Evolutionary conservation across 2,888 invertebrate genomes (phyloP).

Genomic region (Aplocera efformata): DNA sequence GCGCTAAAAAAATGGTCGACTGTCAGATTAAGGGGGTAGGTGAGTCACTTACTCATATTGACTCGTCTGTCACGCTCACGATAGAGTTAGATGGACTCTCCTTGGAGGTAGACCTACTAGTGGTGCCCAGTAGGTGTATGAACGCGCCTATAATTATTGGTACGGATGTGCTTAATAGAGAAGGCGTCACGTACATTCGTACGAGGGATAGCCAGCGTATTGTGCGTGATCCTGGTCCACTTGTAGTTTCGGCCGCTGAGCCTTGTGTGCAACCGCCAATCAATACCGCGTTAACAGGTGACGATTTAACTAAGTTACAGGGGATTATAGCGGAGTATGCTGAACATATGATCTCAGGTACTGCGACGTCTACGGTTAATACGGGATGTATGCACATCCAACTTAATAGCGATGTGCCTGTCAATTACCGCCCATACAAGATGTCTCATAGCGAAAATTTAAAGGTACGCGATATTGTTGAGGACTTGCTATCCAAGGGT

Average conservation of each 20-base stretch:
- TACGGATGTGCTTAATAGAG: constrained; percentile 28
- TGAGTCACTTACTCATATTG: neutral
- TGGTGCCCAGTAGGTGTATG: constrained; percentile 19
- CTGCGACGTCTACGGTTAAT: constrained; percentile 8
- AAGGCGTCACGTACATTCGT: constrained; percentile 9
- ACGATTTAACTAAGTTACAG: neutral
- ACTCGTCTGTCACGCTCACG: too few relatives aligned
- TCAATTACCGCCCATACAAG: constrained; percentile 27
- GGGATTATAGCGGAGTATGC: constrained; percentile 2
- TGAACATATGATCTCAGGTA: constrained; percentile 4
- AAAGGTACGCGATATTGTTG: constrained; percentile 24
- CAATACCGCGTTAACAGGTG: constrained; percentile 4
- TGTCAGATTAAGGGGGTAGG: neutral
- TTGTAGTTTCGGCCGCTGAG: neutral
- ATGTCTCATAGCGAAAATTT: constrained; percentile 27
- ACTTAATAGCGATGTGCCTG: neutral
- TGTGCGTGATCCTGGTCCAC: neutral
- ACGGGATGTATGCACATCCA: constrained; percentile 11
- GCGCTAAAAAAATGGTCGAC: neutral
- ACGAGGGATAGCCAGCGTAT: constrained; percentile 3
- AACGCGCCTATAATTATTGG: constrained; percentile 27
- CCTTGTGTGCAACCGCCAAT: too few relatives aligned
- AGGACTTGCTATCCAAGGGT: constrained; percentile 25
- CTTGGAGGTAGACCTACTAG: constrained; percentile 27
- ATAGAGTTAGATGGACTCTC: constrained; percentile 25